Evolutionary conservation across 2,888 invertebrate species (phyloP).

Genomic region (Amphipyra tragopoginis): DNA sequence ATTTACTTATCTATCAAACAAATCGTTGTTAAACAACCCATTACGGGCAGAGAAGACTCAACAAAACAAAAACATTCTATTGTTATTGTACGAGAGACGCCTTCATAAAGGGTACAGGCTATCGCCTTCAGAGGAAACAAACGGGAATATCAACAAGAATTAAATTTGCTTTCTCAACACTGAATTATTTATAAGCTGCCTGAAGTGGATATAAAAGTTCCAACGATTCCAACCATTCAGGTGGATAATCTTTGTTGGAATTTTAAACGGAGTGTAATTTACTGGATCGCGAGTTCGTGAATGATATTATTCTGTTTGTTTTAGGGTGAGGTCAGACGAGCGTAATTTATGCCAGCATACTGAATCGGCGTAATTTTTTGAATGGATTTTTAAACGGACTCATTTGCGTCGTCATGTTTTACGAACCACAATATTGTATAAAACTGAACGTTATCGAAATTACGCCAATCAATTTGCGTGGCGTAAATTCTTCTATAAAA

Average conservation of each 20-base stretch:
- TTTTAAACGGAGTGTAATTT: constrained; percentile 42
- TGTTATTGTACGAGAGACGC: not conserved
- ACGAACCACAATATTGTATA: no score
- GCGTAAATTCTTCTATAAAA: no score
- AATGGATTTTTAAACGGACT: no score
- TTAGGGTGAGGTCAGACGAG: not conserved
- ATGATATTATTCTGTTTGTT: constrained; percentile 39
- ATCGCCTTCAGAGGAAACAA: constrained; percentile 17
- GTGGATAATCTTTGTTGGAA: constrained; percentile 38
- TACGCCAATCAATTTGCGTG: no score
- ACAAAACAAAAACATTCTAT: constrained; percentile 2
- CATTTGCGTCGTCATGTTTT: no score
- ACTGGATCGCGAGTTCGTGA: constrained; percentile 3
- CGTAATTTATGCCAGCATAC: no score
- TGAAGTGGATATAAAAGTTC: constrained; percentile 38
- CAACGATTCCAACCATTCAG: constrained; percentile 25
- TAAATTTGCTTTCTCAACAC: constrained; percentile 40
- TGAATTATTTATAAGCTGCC: constrained; percentile 51
- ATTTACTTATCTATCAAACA: constrained; percentile 1
- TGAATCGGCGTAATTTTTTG: no score
- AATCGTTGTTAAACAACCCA: constrained; percentile 1
- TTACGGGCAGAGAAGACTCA: not conserved
- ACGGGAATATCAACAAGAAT: constrained; percentile 41
- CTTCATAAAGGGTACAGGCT: constrained; percentile 17
- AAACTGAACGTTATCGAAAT: no score